These are phyloP conservation scores for Dendrocincla fuliginosa DNA, from an alignment of 2,797 vertebrate genomes.

Conservation along the genomic window DNA sequence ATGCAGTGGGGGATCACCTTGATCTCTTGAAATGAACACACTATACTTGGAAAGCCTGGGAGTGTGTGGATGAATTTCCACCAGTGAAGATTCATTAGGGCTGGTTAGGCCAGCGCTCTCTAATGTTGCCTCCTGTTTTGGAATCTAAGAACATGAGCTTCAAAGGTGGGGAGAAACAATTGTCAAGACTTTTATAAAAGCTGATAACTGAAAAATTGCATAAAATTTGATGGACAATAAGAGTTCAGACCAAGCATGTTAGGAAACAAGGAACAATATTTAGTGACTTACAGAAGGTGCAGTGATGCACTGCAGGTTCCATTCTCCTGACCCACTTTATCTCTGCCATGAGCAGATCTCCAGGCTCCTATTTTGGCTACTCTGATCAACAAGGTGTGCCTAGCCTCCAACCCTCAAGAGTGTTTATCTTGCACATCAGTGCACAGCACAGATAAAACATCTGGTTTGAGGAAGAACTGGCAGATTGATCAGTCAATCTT, in stretches of 20 bases:
- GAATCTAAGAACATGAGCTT: not conserved
- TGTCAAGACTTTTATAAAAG: not conserved
- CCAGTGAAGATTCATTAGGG: not conserved
- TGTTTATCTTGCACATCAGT: not conserved
- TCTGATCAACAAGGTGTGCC: not conserved
- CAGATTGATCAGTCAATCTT: not conserved
- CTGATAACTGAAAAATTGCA: not conserved
- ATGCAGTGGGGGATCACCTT: conserved; percentile 84
- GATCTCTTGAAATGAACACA: conserved; percentile 77
- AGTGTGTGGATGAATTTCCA: not conserved
- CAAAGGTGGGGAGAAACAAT: not conserved
- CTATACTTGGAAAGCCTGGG: conserved; percentile 68
- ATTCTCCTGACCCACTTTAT: not conserved
- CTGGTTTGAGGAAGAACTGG: not conserved
- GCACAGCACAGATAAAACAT: not conserved
- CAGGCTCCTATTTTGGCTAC: not conserved
- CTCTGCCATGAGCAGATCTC: not conserved
- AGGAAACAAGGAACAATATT: not conserved
- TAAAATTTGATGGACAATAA: not conserved
- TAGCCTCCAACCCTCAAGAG: not conserved
- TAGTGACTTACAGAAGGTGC: not conserved
- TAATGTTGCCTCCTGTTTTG: not conserved
- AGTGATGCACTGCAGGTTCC: not conserved
- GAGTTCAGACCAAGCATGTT: not conserved
- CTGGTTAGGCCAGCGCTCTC: not conserved